Conservation (phyloP, 2,113 vertebrate species). For the Cynoglossus semilaevis region DNA sequence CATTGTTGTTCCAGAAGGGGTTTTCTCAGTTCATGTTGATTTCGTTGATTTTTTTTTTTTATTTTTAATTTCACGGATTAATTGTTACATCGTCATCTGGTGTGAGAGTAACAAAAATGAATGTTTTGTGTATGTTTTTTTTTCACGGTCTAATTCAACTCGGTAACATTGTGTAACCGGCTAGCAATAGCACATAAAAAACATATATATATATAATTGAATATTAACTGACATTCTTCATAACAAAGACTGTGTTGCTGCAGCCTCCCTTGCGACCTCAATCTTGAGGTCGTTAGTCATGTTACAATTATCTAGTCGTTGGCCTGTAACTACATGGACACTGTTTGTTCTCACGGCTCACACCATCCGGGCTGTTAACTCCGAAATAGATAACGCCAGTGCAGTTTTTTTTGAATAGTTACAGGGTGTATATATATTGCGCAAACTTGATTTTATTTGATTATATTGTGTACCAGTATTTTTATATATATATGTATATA, state of each 20-base stretch:
- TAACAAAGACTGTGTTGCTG: slow-evolving; percentile 35
- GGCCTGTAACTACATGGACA: slow-evolving; percentile 22
- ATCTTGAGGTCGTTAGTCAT: slow-evolving; percentile 61
- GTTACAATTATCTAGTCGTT: slow-evolving; percentile 55
- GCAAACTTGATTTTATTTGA: too few species aligned
- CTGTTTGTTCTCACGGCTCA: slow-evolving; percentile 46
- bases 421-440: too few species aligned
- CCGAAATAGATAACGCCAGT: slow-evolving; percentile 51
- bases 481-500: background rate
- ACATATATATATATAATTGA: too few species aligned
- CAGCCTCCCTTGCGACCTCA: slow-evolving; percentile 49
- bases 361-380: slow-evolving; percentile 25
- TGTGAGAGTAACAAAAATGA: too few species aligned
- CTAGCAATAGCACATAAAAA: too few species aligned
- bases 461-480: background rate
- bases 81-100: too few species aligned
- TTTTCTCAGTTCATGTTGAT: background rate
- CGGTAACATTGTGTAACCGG: too few species aligned
- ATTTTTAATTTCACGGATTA: too few species aligned
- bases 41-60: too few species aligned
- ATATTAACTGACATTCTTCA: slow-evolving; percentile 38
- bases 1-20: background rate
- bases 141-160: too few species aligned
- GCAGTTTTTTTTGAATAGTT: too few species aligned
- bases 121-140: too few species aligned